phyloP scores from a whole-genome alignment of 2,113 vertebrate genomes.

The Erythrocercus mccallii region DNA sequence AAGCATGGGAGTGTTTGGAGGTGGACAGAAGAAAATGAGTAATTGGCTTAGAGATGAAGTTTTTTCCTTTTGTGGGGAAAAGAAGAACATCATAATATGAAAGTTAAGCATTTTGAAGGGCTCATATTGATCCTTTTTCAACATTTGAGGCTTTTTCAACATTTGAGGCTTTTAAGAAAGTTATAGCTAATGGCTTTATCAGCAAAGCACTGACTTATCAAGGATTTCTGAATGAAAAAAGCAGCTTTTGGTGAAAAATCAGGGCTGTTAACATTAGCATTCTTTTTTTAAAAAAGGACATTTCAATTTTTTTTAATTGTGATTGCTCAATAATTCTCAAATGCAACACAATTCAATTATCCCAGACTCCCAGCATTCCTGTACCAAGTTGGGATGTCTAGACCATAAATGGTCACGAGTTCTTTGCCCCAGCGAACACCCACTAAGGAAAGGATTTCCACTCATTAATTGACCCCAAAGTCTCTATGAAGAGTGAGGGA shows the following conservation, averaged over 20 bases:
- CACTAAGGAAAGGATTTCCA: neutral
- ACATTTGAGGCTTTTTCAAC: neutral
- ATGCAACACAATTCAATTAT: neutral
- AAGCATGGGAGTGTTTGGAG: neutral
- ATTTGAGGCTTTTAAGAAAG: neutral
- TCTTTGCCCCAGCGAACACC: neutral
- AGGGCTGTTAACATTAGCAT: neutral
- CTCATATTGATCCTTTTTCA: neutral
- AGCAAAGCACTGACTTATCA: neutral
- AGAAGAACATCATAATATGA: neutral
- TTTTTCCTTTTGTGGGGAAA: neutral
- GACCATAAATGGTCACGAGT: neutral
- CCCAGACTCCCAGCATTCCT: neutral
- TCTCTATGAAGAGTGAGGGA: neutral
- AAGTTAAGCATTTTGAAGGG: neutral
- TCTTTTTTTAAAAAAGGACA: neutral
- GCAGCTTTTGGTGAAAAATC: neutral
- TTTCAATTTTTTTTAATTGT: neutral
- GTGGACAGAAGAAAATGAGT: neutral
- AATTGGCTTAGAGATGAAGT: neutral
- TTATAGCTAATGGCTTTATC: neutral
- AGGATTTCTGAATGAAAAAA: neutral
- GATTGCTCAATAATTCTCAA: neutral
- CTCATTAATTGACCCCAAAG: neutral
- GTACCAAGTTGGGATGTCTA: neutral